These are phyloP conservation scores for Heterodera filipjevi DNA, from an alignment of 2,888 invertebrate genomes.

Conservation along the genomic window DNA sequence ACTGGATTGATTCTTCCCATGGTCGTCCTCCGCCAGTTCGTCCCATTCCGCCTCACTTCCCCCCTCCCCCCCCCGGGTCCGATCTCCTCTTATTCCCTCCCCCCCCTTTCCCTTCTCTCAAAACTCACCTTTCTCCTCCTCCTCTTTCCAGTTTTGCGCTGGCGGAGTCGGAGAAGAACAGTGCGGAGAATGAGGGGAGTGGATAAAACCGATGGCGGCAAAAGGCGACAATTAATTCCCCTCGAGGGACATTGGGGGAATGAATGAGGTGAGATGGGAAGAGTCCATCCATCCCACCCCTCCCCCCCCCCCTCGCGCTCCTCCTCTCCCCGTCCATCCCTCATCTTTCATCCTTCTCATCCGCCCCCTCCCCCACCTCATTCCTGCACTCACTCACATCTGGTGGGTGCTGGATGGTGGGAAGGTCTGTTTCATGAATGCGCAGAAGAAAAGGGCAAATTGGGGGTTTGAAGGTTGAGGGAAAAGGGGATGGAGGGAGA, in stretches of 20 bases:
- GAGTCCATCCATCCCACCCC: background rate
- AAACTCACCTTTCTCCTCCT: background rate
- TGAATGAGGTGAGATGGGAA: background rate
- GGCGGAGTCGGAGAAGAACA: constrained; percentile 7
- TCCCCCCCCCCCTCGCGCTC: background rate
- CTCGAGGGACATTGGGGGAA: background rate
- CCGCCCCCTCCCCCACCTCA: background rate
- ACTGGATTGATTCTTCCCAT: background rate
- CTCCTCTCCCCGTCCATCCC: background rate
- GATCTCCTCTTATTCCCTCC: background rate
- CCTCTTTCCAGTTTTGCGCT: background rate
- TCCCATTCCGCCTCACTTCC: constrained; percentile 13
- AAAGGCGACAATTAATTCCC: constrained; percentile 24
- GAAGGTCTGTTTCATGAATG: constrained; percentile 7
- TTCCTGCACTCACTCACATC: constrained; percentile 19
- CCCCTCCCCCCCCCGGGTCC: background rate
- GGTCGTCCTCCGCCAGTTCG: background rate
- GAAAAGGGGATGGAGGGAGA: background rate
- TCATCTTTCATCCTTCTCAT: background rate
- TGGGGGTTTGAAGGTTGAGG: constrained; percentile 17
- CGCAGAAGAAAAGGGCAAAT: constrained; percentile 6
- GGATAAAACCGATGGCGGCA: constrained; percentile 23
- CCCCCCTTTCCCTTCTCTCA: background rate
- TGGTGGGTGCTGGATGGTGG: background rate
- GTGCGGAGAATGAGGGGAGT: constrained; percentile 2